phyloP scores from a whole-genome alignment of 1,140 invertebrate species.

The Brachionus koreanus region DNA sequence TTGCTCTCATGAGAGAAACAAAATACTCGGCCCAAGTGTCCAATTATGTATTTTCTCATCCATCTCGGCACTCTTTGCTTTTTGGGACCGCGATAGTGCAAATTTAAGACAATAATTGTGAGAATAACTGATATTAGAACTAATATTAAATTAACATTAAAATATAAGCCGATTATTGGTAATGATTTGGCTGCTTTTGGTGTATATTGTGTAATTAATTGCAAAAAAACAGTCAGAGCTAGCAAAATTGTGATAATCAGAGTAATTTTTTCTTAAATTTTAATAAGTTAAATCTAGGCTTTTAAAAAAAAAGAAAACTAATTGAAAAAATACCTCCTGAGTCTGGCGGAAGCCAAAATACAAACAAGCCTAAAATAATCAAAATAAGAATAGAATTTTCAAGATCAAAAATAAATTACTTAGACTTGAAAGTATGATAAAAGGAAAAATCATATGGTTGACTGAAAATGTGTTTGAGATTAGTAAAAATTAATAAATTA shows the following conservation, averaged over 20 bases:
- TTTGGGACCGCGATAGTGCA: slow-evolving; percentile 42
- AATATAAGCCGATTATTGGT: slow-evolving; percentile 43
- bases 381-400: not conserved
- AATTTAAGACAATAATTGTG: slow-evolving; percentile 35
- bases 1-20: slow-evolving; percentile 12
- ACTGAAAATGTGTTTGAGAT: not conserved
- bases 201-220: slow-evolving; percentile 43
- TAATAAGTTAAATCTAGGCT: not conserved
- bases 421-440: slow-evolving; percentile 23
- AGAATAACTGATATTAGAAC: slow-evolving; percentile 42
- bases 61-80: slow-evolving; percentile 31
- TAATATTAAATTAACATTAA: slow-evolving; percentile 42
- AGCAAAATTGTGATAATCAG: slow-evolving; percentile 43
- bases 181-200: slow-evolving; percentile 30
- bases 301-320: not conserved
- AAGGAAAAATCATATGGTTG: slow-evolving; percentile 45
- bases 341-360: slow-evolving; percentile 44
- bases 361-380: slow-evolving; percentile 20
- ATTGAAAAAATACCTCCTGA: slow-evolving; percentile 33
- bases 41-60: slow-evolving; percentile 17
- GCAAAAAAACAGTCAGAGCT: slow-evolving; percentile 42
- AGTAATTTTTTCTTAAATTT: slow-evolving; percentile 38
- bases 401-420: not conserved
- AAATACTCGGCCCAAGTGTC: slow-evolving; percentile 16
- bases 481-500: not conserved